Evolutionary conservation across 2,888 invertebrate genomes (phyloP).

Genomic region (Amphipoea lucens): DNA sequence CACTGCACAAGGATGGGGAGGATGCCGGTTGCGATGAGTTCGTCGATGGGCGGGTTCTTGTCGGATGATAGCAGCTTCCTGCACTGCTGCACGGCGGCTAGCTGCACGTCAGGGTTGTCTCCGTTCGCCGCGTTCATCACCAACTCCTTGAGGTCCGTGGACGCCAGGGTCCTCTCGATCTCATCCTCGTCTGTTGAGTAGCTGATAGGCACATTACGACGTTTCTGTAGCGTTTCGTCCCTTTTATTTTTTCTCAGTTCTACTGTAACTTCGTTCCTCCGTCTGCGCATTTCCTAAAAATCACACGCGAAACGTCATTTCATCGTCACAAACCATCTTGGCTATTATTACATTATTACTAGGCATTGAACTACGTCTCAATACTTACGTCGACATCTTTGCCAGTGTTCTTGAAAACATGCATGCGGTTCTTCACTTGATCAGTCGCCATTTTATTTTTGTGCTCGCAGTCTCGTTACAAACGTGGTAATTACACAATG

Average conservation of each 20-base stretch:
- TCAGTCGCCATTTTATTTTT: constrained; percentile 94
- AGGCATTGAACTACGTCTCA: constrained; percentile 39
- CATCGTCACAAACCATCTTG: constrained; percentile 30
- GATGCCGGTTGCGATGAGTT: constrained; percentile 97
- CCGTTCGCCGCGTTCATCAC: constrained; percentile 96
- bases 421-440: constrained; percentile 95
- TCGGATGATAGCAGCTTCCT: constrained; percentile 99
- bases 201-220: constrained; percentile 97
- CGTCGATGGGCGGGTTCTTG: constrained; percentile 99
- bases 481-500: constrained; percentile 84
- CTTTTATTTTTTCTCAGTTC: constrained; percentile 99
- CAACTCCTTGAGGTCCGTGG: constrained; percentile 94
- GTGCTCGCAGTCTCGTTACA: constrained; percentile 80
- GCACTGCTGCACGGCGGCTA: constrained; percentile 98
- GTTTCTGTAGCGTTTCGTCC: constrained; percentile 98
- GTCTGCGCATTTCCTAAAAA: constrained; percentile 97
- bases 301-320: constrained; percentile 63
- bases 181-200: constrained; percentile 96
- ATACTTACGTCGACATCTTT: constrained; percentile 99
- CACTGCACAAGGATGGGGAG: constrained; percentile 98
- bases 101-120: constrained; percentile 94
- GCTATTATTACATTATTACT: constrained; percentile 36
- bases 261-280: constrained; percentile 98
- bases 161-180: constrained; percentile 92
- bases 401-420: constrained; percentile 99